Base-by-base conservation (phyloP, 2,113 vertebrate species). In the Orthonyx spaldingii region DNA sequence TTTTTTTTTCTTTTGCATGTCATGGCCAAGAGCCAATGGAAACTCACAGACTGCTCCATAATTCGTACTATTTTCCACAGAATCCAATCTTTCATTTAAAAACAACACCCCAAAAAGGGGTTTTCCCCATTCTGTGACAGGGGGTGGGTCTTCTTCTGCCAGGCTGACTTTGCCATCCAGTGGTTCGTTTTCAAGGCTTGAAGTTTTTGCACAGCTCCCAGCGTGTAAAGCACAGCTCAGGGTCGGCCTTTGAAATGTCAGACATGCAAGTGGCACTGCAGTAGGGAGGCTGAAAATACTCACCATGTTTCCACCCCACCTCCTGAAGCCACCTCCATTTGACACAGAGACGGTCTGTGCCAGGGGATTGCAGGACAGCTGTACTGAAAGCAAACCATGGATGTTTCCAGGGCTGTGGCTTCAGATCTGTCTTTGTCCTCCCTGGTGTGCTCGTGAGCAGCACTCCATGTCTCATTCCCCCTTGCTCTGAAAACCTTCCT, bases 1-100 rank as follows among this genome's bases (percentile, higher is more conserved):
- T 66, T 18, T 53, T 39, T 41, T 47, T 77, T 85, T 42, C 32
- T 85, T 69, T 75, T 77, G 42, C 35, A 30, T 85, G 41, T 94
- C 64, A 71, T 97, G 94, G 92, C 93, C 52, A 44, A 49, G n/a
- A 21, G 90, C 92, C 92, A 93, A 10, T 81, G 92, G 92, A 96
- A 97, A 96, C 79, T 95, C 71, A 59, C 47, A 84, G 63, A 10
- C 59, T 84, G 50, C 70, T 93, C n/a, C 16, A 10, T 80, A 47
- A 15, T 44, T 90, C 33, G 30, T 57, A 13, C 2, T 84, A 20
- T 70, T 93, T 96, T 82, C 37, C 65, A 35, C 82, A 89, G 59
- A 87, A 93, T 74, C 32, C 28, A 61, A 33, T 28, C 50, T 76
- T 57, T 47, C 16, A 11, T 61, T 77, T 52, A 46, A 77, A 89